phyloP scores from a whole-genome alignment of 2,888 invertebrate species.

The Frankliniella fusca region DNA sequence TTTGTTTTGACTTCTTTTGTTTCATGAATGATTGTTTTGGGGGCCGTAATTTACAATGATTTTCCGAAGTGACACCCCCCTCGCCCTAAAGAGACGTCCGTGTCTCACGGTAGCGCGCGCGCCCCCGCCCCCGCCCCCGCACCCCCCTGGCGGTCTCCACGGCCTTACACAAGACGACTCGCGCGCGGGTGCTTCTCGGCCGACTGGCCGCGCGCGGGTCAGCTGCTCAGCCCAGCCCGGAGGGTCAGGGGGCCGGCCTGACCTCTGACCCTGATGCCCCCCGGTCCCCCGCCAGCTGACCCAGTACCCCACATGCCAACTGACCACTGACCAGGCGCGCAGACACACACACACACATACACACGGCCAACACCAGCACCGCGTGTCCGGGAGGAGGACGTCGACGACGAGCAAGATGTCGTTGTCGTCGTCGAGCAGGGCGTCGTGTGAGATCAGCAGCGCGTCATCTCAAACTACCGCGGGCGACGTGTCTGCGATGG shows the following conservation, averaged over 20 bases:
- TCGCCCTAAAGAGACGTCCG: no score
- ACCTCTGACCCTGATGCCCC: neutral
- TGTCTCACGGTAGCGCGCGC: neutral
- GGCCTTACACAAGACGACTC: neutral
- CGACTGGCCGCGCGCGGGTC: neutral
- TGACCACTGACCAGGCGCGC: conserved; percentile 18
- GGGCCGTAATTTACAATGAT: no score
- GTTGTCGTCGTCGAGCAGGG: no score
- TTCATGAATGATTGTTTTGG: no score
- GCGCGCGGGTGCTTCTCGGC: neutral
- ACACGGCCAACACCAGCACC: neutral
- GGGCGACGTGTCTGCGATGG: no score
- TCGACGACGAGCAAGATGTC: no score
- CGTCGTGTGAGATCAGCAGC: no score
- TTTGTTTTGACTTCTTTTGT: no score
- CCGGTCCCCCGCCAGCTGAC: neutral
- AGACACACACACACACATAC: neutral
- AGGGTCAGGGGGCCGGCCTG: no score
- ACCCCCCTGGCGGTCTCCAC: neutral
- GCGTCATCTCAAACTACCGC: no score
- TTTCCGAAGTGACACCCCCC: no score
- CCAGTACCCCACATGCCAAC: conserved; percentile 12
- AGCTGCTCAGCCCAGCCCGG: no score
- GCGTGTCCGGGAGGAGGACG: neutral
- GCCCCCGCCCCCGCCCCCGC: neutral